Base-by-base conservation (phyloP, 64 coral and sea anemone species). In the Pocillopora damicornis region DNA sequence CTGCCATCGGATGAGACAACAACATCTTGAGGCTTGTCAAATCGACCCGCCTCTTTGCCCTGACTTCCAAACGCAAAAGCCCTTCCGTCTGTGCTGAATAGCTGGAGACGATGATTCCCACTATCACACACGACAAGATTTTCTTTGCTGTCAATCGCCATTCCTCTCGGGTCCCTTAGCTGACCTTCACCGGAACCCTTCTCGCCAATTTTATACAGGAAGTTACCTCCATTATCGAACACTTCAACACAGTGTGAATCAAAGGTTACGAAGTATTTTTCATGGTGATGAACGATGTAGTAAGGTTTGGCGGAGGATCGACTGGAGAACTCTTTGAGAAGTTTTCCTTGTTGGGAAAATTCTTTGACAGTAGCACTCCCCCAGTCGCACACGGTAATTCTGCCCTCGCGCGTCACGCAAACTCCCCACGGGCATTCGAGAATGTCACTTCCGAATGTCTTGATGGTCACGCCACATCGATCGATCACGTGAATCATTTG, bases 21-120 rank as follows among this genome's bases (percentile, higher is more conserved):
- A 71, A 88, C 79, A 75, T 93, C 94, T 75, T 96, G 94, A 4
- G 94, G 94, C 20, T 88, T 87, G 66, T 93, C 91, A 83, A 96
- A 96, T 65, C 90, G 81, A 8, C 94, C 94, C 0, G 67, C 61
- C 35, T 63, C 90, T 79, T 59, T 87, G 4, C 94, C 94, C 6
- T 87, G 75, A 60, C 82, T 56, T 25, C 94, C 94, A 30, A 93
- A 87, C 63, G 67, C 86, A 22, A 85, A 86, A 7, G 89, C 84
- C 18, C 88, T 73, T 37, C 94, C 94, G 58, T 96, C 94, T 16
- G 73, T 77, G 35, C 87, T 80, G 63, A 93, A 92, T 35, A 93
- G 69, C 23, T 92, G 91, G 0, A 96, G 87, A 17, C 94, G 94
- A 60, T 96, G 94, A 76, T 96, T 96, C 13, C 91, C 94, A 56